These are phyloP conservation scores for Phodopus roborovskii DNA, from an alignment of 2,113 vertebrate genomes.

Conservation along the genomic window DNA sequence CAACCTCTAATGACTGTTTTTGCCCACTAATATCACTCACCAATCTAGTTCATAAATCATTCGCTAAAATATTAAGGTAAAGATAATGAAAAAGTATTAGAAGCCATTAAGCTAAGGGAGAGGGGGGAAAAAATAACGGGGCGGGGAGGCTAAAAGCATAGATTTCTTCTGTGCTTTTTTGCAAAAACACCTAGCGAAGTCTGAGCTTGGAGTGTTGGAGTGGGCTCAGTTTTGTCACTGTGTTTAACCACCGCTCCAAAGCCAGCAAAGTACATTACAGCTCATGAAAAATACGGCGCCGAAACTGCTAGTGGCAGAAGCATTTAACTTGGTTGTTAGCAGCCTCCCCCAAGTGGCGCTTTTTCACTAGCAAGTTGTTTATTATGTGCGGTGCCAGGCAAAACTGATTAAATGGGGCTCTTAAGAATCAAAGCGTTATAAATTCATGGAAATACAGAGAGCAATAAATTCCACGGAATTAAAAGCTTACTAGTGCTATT, in stretches of 20 bases:
- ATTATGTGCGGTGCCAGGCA: conserved; percentile 97
- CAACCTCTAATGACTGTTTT: conserved; percentile 70
- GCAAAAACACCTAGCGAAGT: conserved; percentile 77
- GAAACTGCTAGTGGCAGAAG: conserved; percentile 95
- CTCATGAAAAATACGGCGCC: conserved; percentile 96
- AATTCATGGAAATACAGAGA: conserved; percentile 99
- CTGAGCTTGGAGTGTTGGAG: conserved; percentile 79
- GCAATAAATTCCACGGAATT: conserved; percentile 99
- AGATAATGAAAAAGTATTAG: conserved; percentile 64
- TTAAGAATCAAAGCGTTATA: conserved; percentile 99
- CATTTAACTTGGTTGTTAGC: conserved; percentile 97
- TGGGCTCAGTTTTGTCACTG: conserved; percentile 89
- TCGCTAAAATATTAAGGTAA: conserved; percentile 68
- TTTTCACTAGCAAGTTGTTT: conserved; percentile 98
- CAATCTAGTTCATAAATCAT: conserved; percentile 72
- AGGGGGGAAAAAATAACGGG: not conserved
- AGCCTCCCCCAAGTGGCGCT: conserved; percentile 97
- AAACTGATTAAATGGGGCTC: conserved; percentile 99
- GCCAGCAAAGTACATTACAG: conserved; percentile 93
- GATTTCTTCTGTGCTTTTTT: conserved; percentile 71
- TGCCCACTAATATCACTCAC: conserved; percentile 71
- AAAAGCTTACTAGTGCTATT: conserved; percentile 99
- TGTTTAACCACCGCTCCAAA: conserved; percentile 90
- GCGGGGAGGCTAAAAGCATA: conserved; percentile 38
- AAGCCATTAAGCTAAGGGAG: conserved; percentile 57